phyloP scores from a whole-genome alignment of 2,113 vertebrate species.

The Sphyrna mokarran region DNA sequence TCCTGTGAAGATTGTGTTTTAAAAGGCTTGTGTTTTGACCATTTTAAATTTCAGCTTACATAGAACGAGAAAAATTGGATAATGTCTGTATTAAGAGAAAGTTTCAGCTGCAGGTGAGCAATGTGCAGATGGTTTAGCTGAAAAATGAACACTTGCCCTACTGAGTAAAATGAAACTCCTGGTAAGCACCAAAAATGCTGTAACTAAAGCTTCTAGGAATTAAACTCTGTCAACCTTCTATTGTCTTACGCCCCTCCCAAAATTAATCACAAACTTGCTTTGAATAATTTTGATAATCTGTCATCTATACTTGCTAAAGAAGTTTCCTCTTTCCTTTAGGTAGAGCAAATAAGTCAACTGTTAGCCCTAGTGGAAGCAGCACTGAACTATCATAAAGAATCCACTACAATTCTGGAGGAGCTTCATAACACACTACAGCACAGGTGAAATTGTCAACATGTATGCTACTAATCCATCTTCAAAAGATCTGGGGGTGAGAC shows the following conservation, averaged over 20 bases:
- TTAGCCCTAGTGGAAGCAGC: slow-evolving; percentile 74
- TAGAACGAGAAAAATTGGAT: neutral
- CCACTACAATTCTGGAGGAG: slow-evolving; percentile 74
- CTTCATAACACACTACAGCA: slow-evolving; percentile 70
- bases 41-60: slow-evolving; percentile 9
- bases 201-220: neutral
- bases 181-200: neutral
- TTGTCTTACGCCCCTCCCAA: neutral
- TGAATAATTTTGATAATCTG: neutral
- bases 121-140: neutral
- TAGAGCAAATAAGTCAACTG: slow-evolving; percentile 87
- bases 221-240: neutral
- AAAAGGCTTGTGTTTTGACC: neutral
- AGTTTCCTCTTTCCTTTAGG: slow-evolving; percentile 51
- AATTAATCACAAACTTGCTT: slow-evolving; percentile 3
- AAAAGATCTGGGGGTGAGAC: neutral
- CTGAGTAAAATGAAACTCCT: neutral
- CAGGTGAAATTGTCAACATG: slow-evolving; percentile 56
- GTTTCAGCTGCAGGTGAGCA: neutral
- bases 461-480: neutral
- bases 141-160: neutral
- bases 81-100: neutral
- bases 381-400: slow-evolving; percentile 76
- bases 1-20: neutral
- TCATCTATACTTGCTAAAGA: slow-evolving; percentile 8